Percentiles rank a stretch among this genome's conserved stretches.
Evolutionary conservation across 2,797 vertebrate species (phyloP).

Genomic region (Peromyscus aztecus): DNA sequence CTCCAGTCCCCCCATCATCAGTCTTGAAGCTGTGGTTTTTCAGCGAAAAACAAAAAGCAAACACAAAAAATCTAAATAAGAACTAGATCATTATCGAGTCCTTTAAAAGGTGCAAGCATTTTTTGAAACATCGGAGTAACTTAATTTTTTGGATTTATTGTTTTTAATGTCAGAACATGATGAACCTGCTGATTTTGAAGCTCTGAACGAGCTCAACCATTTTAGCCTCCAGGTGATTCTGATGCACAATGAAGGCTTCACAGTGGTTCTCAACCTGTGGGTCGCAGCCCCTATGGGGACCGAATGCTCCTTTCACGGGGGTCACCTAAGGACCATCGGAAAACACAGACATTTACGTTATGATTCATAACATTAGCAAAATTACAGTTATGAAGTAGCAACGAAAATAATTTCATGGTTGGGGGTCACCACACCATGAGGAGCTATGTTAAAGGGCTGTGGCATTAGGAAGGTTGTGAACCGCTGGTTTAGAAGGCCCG

Average conservation of each 20-base stretch:
- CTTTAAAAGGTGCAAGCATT: neutral
- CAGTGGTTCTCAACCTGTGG: neutral
- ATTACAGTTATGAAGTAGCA: neutral
- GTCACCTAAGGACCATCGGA: no score
- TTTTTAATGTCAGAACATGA: neutral
- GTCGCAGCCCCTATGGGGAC: neutral
- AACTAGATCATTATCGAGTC: neutral
- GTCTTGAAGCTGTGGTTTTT: neutral
- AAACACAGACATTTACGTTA: no score
- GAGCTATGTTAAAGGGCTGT: neutral
- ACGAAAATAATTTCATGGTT: neutral
- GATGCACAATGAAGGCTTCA: neutral
- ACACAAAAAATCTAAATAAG: neutral
- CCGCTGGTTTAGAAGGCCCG: neutral
- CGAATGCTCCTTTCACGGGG: no score
- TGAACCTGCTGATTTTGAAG: neutral
- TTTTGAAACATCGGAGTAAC: conserved; percentile 3
- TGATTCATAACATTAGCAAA: neutral
- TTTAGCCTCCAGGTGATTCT: neutral
- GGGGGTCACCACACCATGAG: neutral
- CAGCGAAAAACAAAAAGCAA: neutral
- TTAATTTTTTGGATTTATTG: neutral
- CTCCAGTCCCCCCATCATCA: neutral
- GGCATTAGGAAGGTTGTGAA: neutral
- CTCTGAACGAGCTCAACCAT: neutral